Evolutionary conservation across 2,113 vertebrate species (phyloP).

Genomic region (Psophia crepitans): DNA sequence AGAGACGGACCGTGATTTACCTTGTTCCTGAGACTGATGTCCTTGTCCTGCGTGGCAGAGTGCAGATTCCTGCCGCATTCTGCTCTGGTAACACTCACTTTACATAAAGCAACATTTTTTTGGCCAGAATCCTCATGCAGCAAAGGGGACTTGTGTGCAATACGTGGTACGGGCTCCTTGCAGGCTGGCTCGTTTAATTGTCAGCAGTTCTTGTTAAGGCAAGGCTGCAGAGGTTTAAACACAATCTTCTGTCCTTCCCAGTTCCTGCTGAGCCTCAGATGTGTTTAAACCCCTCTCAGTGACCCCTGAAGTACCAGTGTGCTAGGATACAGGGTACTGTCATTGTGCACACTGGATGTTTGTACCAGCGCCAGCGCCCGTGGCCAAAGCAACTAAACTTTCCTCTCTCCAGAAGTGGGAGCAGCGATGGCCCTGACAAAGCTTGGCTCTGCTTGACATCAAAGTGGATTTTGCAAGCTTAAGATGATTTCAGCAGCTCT

Average conservation of each 20-base stretch:
- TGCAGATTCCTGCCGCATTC: neutral
- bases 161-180: neutral
- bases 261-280: neutral
- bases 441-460: neutral
- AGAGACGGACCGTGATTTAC: rapidly evolving
- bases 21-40: neutral
- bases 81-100: neutral
- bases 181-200: neutral
- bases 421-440: neutral
- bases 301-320: neutral
- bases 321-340: neutral
- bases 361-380: neutral
- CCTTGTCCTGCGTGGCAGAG: neutral
- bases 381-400: neutral
- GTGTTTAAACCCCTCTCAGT: neutral
- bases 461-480: neutral
- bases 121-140: neutral
- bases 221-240: neutral
- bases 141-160: neutral
- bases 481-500: neutral
- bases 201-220: neutral
- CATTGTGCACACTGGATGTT: neutral
- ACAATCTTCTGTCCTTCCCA: neutral
- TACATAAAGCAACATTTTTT: neutral
- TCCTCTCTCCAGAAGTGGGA: neutral